Base-by-base conservation (phyloP, 2,797 vertebrate genomes). In the Lagorchestes hirsutus region DNA sequence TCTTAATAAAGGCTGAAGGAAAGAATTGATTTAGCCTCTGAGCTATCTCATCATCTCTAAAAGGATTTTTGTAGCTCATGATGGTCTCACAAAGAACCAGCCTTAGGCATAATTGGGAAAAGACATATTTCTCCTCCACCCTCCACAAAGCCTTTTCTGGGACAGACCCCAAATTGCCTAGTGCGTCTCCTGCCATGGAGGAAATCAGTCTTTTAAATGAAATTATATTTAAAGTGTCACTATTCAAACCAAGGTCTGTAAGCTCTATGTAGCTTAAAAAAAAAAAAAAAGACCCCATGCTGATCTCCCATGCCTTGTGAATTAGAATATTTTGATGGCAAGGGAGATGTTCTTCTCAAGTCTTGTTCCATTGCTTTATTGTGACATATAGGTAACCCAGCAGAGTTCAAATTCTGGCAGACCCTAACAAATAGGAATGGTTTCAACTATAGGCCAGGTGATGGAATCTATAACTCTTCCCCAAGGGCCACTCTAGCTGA, bases 1-100 rank as follows among this genome's bases (percentile, higher is more conserved):
- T 92, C 62, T 94, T 95, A 96, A 94, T 91, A 96, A 96, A 95
- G 55, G 96, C 87, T 92, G 92, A 96, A 95, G 13, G 50, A 95
- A 62, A 93, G 91, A 92, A 92, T 24, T 91, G 92, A 92, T 91
- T 90, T 13, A 55, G 5, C 27, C 50, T 91, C 59, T 90, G 55
- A 34, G 54, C 54, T 29, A 52, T 46, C 14, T 90, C 9, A 46
- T 91, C 46, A 91, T 94, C 96, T 54, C 58, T 93, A 90, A 96
- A 93, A 87, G 91, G 31, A 28, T 0, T 93, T 50, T 93, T 94
- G 58, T 11, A 87, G 14, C 22, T 93, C 4, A 52, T 55, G 29
- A 74, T 14, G 14, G 31, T n/a, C n/a, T 31, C 94, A 56, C 46
- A 91, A 93, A 90, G 4, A 46, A 59, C 4, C 55, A 24, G 54